Evolutionary conservation across 2,888 invertebrate genomes (phyloP), one percentile per base, ranked within the genome.

Genomic region (Chalcis sispes): DNA sequence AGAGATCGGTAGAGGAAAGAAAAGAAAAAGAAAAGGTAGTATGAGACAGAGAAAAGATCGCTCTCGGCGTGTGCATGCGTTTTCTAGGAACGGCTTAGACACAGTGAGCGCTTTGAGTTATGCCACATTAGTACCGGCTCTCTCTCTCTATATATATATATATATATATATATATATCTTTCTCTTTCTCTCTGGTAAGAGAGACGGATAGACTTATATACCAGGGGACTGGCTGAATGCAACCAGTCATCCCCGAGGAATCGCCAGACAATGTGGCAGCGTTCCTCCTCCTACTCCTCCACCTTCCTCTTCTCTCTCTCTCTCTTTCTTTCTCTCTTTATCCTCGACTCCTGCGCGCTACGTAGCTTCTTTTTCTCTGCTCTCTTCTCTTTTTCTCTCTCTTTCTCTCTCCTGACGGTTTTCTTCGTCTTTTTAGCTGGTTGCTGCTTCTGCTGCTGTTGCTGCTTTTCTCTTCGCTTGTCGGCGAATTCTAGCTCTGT

Each of bases 261-360:
- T 86, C 85, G 85, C 82, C 84, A 86, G 86, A 86, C 86, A 86
- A 86, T 86, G 84, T 85, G 86, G 84, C 86, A 84, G 82, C 81
- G 79, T 78, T 80, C 78, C 80, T 76, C 66, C 70, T 66, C 65
- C 80, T 79, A 71, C 79, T 70, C 76, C 70, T 52, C 42, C 48
- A 29, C 7, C 5, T 10, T 46, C 62, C 23, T 27, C 23, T 20
- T 32, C 74, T 69, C 58, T 13, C 56, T 23, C 42, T 52, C n/a
- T n/a, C n/a, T n/a, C 48, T n/a, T n/a, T n/a, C n/a, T n/a, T 36
- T 48, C 56, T 40, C 40, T 61, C 48, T 48, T 8, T 15, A 20
- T 46, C 62, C 23, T 27, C 23, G 29, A 32, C 74, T 69, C 58
- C 15, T 62, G 32, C 42, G 58, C 64, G 50, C n/a, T 32, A 46